Conservation (phyloP, 1,140 invertebrate genomes). For the Oppia nitens region DNA sequence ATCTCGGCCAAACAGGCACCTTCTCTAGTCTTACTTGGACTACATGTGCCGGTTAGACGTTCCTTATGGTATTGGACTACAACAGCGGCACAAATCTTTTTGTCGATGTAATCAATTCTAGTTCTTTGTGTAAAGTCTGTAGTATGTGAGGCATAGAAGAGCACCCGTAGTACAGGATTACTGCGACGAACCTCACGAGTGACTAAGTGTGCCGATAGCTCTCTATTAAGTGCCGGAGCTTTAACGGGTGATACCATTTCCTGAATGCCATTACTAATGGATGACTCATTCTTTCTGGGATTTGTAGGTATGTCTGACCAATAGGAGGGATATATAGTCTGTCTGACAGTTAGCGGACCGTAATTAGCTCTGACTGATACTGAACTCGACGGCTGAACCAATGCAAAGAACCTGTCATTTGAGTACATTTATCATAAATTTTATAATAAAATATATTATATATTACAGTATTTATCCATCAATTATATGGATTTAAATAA, state of each 20-base stretch:
- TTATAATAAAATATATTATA: no score
- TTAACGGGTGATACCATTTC: background rate
- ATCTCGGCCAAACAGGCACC: slow-evolving; percentile 66
- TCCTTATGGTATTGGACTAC: slow-evolving; percentile 28
- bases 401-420: slow-evolving; percentile 7
- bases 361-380: slow-evolving; percentile 2
- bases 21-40: slow-evolving; percentile 59
- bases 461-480: no score
- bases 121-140: slow-evolving; percentile 16
- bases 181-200: slow-evolving; percentile 60
- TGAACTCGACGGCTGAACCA: slow-evolving; percentile 5
- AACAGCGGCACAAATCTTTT: slow-evolving; percentile 15
- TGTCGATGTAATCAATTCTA: slow-evolving; percentile 15
- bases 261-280: background rate
- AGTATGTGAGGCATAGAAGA: slow-evolving; percentile 58
- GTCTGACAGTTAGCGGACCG: slow-evolving; percentile 3
- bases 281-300: background rate
- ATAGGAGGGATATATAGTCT: slow-evolving; percentile 10
- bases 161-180: slow-evolving; percentile 61
- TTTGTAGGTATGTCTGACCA: background rate
- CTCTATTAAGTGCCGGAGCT: background rate
- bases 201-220: slow-evolving; percentile 54
- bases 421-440: no score
- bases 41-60: slow-evolving; percentile 58
- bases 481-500: no score